phyloP scores from a whole-genome alignment of 2,113 vertebrate species.

The Tapirus terrestris region DNA sequence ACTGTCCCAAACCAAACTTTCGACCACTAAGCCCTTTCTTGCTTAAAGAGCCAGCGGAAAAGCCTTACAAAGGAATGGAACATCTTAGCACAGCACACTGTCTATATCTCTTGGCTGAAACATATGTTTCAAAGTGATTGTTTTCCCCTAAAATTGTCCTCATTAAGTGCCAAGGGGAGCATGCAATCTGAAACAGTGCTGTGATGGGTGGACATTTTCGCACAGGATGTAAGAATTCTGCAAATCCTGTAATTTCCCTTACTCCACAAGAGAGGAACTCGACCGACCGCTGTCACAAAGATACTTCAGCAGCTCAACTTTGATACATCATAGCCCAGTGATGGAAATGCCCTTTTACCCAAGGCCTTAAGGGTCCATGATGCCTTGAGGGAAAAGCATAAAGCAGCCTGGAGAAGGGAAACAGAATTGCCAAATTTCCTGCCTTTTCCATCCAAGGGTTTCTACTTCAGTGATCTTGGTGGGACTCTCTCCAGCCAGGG shows the following conservation, averaged over 20 bases:
- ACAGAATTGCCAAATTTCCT: not conserved
- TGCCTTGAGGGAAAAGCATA: accelerated
- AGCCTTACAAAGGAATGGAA: too few species aligned
- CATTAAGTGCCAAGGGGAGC: accelerated
- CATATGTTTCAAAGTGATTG: not conserved
- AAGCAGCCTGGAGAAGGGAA: not conserved
- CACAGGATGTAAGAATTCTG: accelerated
- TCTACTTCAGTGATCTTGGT: accelerated
- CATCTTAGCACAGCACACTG: accelerated
- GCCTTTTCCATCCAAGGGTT: not conserved
- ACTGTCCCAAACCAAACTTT: not conserved
- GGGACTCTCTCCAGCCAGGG: accelerated
- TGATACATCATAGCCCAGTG: not conserved
- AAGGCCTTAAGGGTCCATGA: accelerated
- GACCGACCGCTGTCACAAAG: accelerated
- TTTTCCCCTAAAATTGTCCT: not conserved
- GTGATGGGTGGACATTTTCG: accelerated
- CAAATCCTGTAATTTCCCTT: not conserved
- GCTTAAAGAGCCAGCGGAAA: not conserved
- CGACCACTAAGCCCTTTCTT: not conserved
- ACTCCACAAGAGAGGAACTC: not conserved
- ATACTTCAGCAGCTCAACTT: accelerated
- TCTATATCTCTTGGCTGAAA: not conserved
- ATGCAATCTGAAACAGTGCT: accelerated
- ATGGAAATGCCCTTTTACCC: not conserved